phyloP scores from a whole-genome alignment of 2,888 invertebrate species.

The Apeira syringaria region DNA sequence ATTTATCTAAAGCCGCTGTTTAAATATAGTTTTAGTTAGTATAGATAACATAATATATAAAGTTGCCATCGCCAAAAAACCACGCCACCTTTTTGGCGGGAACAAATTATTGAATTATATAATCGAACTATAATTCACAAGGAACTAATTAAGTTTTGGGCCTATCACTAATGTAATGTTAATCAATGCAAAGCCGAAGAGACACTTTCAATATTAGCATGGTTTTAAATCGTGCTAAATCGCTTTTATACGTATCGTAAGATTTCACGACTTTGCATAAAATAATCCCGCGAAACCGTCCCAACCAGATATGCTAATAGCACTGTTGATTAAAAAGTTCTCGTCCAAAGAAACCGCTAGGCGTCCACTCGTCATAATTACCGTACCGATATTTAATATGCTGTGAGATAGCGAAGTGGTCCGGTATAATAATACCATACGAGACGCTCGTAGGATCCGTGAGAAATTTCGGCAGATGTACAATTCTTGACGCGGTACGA shows the following conservation, averaged over 20 bases:
- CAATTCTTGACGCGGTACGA: constrained; percentile 79
- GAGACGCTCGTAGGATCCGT: constrained; percentile 67
- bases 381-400: constrained; percentile 55
- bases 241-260: constrained; percentile 20
- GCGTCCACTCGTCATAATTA: constrained; percentile 70
- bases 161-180: neutral
- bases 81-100: too few relatives aligned
- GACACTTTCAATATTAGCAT: constrained; percentile 15
- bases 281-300: constrained; percentile 43
- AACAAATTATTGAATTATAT: too few relatives aligned
- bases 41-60: too few relatives aligned
- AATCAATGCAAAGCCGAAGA: constrained; percentile 4
- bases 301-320: constrained; percentile 67
- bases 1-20: too few relatives aligned
- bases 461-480: constrained; percentile 84
- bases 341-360: constrained; percentile 68
- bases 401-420: constrained; percentile 64
- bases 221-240: constrained; percentile 15
- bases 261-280: constrained; percentile 39
- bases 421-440: constrained; percentile 74
- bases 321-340: constrained; percentile 68
- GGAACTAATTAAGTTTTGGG: too few relatives aligned
- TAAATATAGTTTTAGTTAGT: too few relatives aligned
- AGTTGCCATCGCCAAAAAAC: too few relatives aligned
- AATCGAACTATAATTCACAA: too few relatives aligned